Conservation (phyloP, 2,888 invertebrate genomes). For the Apamea epomidion region DNA sequence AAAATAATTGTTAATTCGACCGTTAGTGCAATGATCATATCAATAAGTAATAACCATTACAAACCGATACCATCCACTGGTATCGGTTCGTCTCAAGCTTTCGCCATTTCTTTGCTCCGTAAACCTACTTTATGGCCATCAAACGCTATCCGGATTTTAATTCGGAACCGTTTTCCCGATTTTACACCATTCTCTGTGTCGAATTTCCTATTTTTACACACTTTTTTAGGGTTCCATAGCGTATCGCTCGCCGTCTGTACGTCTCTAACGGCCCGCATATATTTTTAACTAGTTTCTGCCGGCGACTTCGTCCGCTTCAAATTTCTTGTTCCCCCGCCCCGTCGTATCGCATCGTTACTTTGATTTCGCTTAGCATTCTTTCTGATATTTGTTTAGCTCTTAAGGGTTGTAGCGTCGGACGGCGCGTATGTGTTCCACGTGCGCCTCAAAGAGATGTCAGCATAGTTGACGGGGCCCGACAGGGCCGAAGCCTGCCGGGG, state of each 20-base stretch:
- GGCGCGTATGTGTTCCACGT: too few species aligned
- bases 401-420: neutral
- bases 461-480: too few species aligned
- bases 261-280: neutral
- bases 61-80: constrained; percentile 8
- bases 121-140: constrained; percentile 60
- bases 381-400: neutral
- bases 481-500: too few species aligned
- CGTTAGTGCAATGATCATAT: constrained; percentile 54
- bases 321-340: neutral
- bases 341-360: neutral
- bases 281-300: neutral
- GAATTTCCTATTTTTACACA: constrained; percentile 47
- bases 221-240: constrained; percentile 46
- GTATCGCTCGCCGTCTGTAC: neutral
- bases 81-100: constrained; percentile 57
- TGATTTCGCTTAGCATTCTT: neutral
- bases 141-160: constrained; percentile 55
- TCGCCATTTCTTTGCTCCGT: constrained; percentile 58
- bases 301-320: neutral
- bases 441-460: too few species aligned
- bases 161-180: constrained; percentile 65
- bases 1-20: constrained; percentile 53
- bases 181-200: constrained; percentile 62
- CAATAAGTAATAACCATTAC: constrained; percentile 50